Evolutionary conservation across 2,888 invertebrate species (phyloP).

Genomic region (Drosophila conformis): DNA sequence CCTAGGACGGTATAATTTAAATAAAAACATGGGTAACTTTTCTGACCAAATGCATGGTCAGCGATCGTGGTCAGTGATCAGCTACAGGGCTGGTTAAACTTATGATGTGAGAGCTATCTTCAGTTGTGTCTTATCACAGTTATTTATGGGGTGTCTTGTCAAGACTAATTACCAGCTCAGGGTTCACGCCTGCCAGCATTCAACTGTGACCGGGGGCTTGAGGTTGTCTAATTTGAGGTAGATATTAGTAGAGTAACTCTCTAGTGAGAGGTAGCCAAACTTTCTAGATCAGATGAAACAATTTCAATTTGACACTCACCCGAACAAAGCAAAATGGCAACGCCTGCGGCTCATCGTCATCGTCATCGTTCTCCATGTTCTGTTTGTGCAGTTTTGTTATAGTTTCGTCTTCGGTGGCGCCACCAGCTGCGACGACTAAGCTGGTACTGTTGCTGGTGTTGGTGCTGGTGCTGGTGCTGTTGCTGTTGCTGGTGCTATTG

Average conservation of each 20-base stretch:
- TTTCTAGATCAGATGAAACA: slow-evolving; percentile 11
- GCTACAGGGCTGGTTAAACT: neutral
- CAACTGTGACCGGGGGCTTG: slow-evolving; percentile 8
- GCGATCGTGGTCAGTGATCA: slow-evolving; percentile 4
- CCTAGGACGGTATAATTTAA: neutral
- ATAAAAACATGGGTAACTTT: neutral
- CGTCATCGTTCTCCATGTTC: slow-evolving; percentile 42
- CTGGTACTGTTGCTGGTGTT: slow-evolving; percentile 14
- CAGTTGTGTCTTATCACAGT: neutral
- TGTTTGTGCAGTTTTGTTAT: slow-evolving; percentile 25
- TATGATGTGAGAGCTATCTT: neutral
- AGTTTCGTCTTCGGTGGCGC: slow-evolving; percentile 40
- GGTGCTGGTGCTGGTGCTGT: neutral
- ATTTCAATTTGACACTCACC: slow-evolving; percentile 42
- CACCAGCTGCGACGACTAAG: slow-evolving; percentile 24
- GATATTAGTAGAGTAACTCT: neutral
- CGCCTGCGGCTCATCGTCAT: slow-evolving; percentile 46
- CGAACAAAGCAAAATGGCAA: slow-evolving; percentile 60
- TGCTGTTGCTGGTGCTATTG: neutral
- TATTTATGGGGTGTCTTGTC: slow-evolving; percentile 7
- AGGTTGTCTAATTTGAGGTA: neutral
- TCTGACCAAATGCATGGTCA: neutral
- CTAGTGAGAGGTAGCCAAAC: neutral
- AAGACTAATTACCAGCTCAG: neutral
- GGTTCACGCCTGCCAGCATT: slow-evolving; percentile 23